Percentiles rank a stretch among this genome's conserved stretches.
These are phyloP conservation scores for Elegia similella DNA, from an alignment of 2,888 invertebrate species.

Conservation along the genomic window DNA sequence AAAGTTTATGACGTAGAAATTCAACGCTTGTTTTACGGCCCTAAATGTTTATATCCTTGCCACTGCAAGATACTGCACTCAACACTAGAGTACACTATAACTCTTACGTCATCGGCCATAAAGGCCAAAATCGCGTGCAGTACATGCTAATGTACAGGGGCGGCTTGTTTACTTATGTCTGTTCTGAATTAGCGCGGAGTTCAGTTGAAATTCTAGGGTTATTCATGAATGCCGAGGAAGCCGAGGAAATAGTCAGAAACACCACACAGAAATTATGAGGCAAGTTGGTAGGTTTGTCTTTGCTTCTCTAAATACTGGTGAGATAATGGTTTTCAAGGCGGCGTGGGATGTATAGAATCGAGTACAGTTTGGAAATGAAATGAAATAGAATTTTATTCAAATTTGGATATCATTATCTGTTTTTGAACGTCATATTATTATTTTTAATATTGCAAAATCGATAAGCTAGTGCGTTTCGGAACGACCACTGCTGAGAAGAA, in stretches of 20 bases:
- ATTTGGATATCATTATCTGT: no score
- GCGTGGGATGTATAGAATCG: not conserved
- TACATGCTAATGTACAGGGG: conserved; percentile 24
- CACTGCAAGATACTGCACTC: conserved; percentile 34
- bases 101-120: conserved; percentile 32
- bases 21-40: conserved; percentile 29
- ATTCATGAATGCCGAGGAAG: conserved; percentile 35
- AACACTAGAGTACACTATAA: conserved; percentile 30
- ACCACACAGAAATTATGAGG: conserved; percentile 14
- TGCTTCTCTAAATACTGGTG: conserved; percentile 8
- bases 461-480: no score
- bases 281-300: conserved; percentile 13
- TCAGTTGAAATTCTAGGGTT: conserved; percentile 32
- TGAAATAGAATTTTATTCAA: no score
- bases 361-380: no score
- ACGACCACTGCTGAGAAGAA: no score
- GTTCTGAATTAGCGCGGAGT: conserved; percentile 43
- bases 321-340: conserved; percentile 6
- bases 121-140: conserved; percentile 31
- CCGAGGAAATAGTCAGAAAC: conserved; percentile 14
- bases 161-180: conserved; percentile 44
- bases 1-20: not conserved
- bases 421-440: no score
- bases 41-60: conserved; percentile 39
- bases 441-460: no score